Base-by-base conservation (phyloP, 2,888 invertebrate species). In the Protodeltote pygarga region DNA sequence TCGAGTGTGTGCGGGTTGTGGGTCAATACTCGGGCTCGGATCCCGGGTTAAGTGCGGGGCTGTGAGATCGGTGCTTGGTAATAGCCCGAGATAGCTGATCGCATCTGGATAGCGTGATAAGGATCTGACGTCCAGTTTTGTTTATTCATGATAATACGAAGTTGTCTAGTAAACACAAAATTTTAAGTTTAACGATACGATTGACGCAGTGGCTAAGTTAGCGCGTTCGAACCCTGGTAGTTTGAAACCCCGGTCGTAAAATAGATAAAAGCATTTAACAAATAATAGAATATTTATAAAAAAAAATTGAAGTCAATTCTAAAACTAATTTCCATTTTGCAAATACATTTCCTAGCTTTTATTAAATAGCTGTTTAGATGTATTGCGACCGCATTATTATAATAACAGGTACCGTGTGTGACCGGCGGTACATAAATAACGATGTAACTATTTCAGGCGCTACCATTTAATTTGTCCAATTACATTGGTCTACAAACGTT, bases 391-490 rank as follows among this genome's bases (percentile, higher is more conserved):
- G 46, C 35, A 57, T 35, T 27, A 15, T 39, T 37, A 48, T 48
- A 57, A 63, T 63, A 19, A 23, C 24, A 19, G 39, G 24, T 23
- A 29, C 57, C 58, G 40, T 48, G 33, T 57, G 57, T 6, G 37
- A 9, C 13, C 5, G 37, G 49, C 63, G 21, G 57, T 63, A 11
- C 49, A 63, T 63, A 58, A 59, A 59, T 59, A 64, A 64, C 39
- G 52, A 23, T 49, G 59, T 58, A 44, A 59, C 59, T 41, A 62
- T 62, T 37, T 38, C 60, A 49, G 35, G 51, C 59, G 39, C 58
- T 44, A 40, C 52, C 39, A 58, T 59, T 59, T 59, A 58, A 59
- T 59, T 59, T 37, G 59, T 37, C 32, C 64, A 59, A 59, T 59
- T 63, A 59, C 24, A 58, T 15, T 35, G 58, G 42, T n/a, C n/a